Percentiles rank a stretch among this genome's conserved stretches.
Evolutionary conservation across 92 coral and sea anemone species (phyloP).

Genomic region (Porites divaricata): DNA sequence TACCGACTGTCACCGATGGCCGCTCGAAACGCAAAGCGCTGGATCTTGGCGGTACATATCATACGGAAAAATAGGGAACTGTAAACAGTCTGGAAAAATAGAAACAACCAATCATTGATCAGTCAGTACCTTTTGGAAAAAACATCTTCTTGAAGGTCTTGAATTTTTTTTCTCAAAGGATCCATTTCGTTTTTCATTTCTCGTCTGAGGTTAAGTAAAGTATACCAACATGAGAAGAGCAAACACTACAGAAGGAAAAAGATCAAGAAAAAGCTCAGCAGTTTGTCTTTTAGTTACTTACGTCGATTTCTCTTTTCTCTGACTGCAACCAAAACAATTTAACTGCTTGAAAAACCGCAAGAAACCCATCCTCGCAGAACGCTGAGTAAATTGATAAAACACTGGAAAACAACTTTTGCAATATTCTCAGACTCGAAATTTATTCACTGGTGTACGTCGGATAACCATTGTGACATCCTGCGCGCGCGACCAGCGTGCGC

Average conservation of each 20-base stretch:
- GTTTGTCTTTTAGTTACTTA: not conserved
- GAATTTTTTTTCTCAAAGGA: not conserved
- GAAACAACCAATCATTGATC: not conserved
- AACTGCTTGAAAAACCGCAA: not conserved
- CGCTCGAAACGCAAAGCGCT: too few relatives aligned
- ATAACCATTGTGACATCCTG: not conserved
- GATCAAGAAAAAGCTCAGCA: too few relatives aligned
- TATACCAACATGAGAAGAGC: not conserved
- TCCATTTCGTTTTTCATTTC: constrained; percentile 2
- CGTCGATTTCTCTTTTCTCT: constrained; percentile 10
- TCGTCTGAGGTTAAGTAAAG: not conserved
- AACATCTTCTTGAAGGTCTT: not conserved
- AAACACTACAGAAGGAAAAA: not conserved
- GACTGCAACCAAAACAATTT: constrained; percentile 13
- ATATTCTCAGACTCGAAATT: not conserved
- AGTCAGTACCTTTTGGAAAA: not conserved
- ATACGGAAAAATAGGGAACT: too few relatives aligned
- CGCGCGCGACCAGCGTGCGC: not conserved
- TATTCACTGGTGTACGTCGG: not conserved
- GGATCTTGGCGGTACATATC: too few relatives aligned
- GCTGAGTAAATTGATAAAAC: not conserved
- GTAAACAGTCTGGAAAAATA: too few relatives aligned
- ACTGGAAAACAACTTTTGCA: not conserved
- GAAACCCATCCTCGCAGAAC: constrained; percentile 2
- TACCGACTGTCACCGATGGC: too few relatives aligned